A percentile compares a stretch with the other conserved stretches of the same genome.
These are phyloP conservation scores for Typhlichthys subterraneus DNA, from an alignment of 2,797 vertebrate genomes.

Conservation along the genomic window DNA sequence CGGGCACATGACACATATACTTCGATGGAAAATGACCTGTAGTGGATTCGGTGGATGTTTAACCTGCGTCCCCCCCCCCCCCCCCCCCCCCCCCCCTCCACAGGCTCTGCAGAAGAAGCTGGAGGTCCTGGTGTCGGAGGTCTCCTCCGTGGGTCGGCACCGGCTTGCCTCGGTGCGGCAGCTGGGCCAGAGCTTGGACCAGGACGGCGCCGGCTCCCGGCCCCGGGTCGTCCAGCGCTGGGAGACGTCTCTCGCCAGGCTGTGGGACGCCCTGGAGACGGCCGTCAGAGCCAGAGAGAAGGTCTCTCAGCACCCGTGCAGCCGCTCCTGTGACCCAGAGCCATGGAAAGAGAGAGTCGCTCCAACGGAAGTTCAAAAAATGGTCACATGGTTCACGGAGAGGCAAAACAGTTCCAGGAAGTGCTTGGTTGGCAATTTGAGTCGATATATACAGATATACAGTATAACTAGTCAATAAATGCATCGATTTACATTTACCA, in stretches of 20 bases:
- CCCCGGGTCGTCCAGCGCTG: slow-evolving; percentile 59
- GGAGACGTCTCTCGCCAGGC: slow-evolving; percentile 62
- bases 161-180: slow-evolving; percentile 77
- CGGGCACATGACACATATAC: no score
- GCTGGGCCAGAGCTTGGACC: slow-evolving; percentile 64
- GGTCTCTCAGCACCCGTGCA: slow-evolving; percentile 60
- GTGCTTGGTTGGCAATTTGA: no score
- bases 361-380: no score
- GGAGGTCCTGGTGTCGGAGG: slow-evolving; percentile 82
- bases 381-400: no score
- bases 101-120: slow-evolving; percentile 87
- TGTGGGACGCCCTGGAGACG: slow-evolving; percentile 80
- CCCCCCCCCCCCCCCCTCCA: neutral
- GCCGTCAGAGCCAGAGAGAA: slow-evolving; percentile 75
- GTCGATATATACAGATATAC: no score
- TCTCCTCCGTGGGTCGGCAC: slow-evolving; percentile 77
- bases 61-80: no score
- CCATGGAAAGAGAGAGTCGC: no score
- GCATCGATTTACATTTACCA: no score
- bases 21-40: no score
- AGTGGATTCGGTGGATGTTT: no score
- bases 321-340: neutral
- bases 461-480: no score
- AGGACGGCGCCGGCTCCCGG: slow-evolving; percentile 19
- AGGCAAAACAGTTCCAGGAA: no score